These are phyloP conservation scores for Channa striata DNA, from an alignment of 2,797 vertebrate species.

Conservation along the genomic window DNA sequence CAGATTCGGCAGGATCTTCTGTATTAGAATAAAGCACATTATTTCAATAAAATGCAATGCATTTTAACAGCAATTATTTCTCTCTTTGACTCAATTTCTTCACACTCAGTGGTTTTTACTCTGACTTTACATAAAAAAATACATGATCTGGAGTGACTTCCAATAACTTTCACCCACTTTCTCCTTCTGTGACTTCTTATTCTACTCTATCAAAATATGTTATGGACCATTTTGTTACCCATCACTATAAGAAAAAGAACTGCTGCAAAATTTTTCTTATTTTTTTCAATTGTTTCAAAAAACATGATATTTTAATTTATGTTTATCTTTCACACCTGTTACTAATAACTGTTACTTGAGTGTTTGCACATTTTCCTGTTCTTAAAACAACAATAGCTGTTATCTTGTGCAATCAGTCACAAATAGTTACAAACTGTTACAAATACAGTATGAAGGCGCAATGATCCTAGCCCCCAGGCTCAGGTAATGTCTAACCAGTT, in stretches of 20 bases:
- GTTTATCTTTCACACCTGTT: slow-evolving; percentile 4
- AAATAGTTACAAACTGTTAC: slow-evolving; percentile 51
- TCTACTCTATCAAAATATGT: slow-evolving; percentile 29
- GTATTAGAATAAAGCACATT: slow-evolving; percentile 28
- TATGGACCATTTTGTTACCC: neutral
- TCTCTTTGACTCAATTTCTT: slow-evolving; percentile 16
- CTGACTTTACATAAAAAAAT: slow-evolving; percentile 27
- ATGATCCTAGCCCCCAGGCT: slow-evolving; percentile 46
- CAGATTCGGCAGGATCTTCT: slow-evolving; percentile 25
- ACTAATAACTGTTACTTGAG: slow-evolving; percentile 9
- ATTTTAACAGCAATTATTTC: slow-evolving; percentile 24
- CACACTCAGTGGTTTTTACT: slow-evolving; percentile 24
- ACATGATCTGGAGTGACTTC: slow-evolving; percentile 49
- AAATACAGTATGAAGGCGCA: slow-evolving; percentile 32
- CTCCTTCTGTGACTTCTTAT: slow-evolving; percentile 25
- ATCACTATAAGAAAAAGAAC: neutral
- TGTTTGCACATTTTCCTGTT: slow-evolving; percentile 52
- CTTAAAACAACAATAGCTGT: slow-evolving; percentile 13
- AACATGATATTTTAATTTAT: neutral
- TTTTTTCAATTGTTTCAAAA: neutral
- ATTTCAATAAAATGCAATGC: slow-evolving; percentile 14
- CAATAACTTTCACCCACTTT: slow-evolving; percentile 36
- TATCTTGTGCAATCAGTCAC: slow-evolving; percentile 2
- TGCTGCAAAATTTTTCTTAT: neutral
- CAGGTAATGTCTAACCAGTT: slow-evolving; percentile 70